phyloP scores from a whole-genome alignment of 2,888 invertebrate species.

The Cheilosia impressa region DNA sequence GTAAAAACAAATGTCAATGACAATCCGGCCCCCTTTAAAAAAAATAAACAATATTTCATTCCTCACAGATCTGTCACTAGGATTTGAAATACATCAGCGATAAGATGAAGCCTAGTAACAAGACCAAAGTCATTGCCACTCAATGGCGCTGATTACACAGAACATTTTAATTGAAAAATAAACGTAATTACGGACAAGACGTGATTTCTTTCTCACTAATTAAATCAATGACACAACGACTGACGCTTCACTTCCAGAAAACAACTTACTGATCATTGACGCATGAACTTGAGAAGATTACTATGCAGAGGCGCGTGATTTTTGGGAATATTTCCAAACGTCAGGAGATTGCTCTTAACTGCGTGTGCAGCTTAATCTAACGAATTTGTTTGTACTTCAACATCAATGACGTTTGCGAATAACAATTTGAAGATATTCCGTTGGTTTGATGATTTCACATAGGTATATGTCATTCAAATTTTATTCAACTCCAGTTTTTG shows the following conservation, averaged over 20 bases:
- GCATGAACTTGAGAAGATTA: slow-evolving; percentile 31
- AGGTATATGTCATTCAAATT: too few relatives aligned
- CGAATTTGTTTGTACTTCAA: slow-evolving; percentile 3
- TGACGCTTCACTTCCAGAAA: background rate
- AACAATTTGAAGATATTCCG: too few relatives aligned
- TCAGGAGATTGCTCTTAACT: background rate
- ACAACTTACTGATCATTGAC: slow-evolving; percentile 7
- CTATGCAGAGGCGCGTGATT: slow-evolving; percentile 14
- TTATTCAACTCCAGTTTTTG: too few relatives aligned
- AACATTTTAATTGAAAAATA: slow-evolving; percentile 14
- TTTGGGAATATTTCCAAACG: background rate
- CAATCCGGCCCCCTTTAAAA: too few relatives aligned
- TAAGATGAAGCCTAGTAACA: slow-evolving; percentile 8
- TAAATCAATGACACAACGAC: background rate
- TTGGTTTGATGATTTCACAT: too few relatives aligned
- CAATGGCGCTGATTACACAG: slow-evolving; percentile 21
- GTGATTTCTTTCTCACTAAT: background rate
- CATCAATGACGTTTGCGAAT: too few relatives aligned
- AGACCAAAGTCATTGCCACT: slow-evolving; percentile 44
- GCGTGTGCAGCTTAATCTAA: slow-evolving; percentile 9
- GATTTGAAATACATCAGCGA: slow-evolving; percentile 21
- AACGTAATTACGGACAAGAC: slow-evolving; percentile 4
- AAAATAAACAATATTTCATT: background rate
- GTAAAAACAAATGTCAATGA: too few relatives aligned
- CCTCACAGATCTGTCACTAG: slow-evolving; percentile 6